phyloP scores from a whole-genome alignment of 2,113 vertebrate genomes.

The Girardinichthys multiradiatus region DNA sequence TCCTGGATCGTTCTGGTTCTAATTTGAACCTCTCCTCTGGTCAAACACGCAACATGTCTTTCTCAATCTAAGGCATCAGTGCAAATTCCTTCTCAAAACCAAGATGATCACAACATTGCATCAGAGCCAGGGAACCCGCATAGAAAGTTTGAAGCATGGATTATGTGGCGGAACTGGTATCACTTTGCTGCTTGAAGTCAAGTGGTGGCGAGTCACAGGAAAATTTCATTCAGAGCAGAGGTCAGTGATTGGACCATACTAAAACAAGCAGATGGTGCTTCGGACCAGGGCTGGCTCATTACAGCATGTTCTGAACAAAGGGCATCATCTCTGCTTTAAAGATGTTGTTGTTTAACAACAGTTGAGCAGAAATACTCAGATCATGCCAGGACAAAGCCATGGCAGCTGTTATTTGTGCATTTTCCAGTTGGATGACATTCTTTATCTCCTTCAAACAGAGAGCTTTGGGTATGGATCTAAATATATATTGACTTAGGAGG shows the following conservation, averaged over 20 bases:
- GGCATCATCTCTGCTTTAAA: neutral
- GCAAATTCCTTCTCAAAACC: conserved; percentile 32
- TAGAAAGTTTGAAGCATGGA: too few relatives aligned
- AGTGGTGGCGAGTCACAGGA: too few relatives aligned
- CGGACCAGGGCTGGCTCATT: neutral
- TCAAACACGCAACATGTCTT: conserved; percentile 26
- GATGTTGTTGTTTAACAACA: neutral
- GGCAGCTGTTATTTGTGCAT: neutral
- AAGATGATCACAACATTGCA: neutral
- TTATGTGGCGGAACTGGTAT: too few relatives aligned
- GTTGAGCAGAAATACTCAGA: neutral
- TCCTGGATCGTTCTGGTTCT: conserved; percentile 41
- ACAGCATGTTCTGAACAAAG: conserved; percentile 4
- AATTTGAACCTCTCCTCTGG: conserved; percentile 40
- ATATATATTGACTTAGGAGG: neutral
- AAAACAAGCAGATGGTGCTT: too few relatives aligned
- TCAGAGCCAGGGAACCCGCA: neutral
- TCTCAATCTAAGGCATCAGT: neutral
- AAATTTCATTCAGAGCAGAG: too few relatives aligned
- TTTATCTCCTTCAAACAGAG: neutral
- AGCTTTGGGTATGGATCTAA: neutral
- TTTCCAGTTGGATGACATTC: neutral
- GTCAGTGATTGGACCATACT: too few relatives aligned
- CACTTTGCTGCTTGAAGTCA: too few relatives aligned
- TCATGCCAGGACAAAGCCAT: neutral